These are phyloP conservation scores for Lophotriccus pileatus DNA, from an alignment of 2,797 vertebrate species.

Conservation along the genomic window DNA sequence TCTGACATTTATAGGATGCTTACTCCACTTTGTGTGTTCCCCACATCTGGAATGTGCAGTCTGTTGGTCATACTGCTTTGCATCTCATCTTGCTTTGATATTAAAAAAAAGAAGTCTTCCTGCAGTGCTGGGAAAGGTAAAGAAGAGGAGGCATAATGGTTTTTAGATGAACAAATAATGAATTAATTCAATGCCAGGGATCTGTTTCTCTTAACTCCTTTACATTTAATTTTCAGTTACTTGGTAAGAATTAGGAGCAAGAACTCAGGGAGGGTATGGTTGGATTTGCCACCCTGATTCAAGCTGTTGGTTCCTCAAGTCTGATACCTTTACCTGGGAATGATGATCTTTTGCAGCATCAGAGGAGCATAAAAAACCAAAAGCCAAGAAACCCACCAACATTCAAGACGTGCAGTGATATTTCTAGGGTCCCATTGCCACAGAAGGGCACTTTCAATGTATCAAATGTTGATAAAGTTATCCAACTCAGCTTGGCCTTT, in stretches of 20 bases:
- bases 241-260: neutral
- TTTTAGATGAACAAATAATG: neutral
- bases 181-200: neutral
- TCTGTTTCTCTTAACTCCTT: neutral
- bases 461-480: neutral
- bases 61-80: neutral
- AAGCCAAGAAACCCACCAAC: rapidly evolving
- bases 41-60: neutral
- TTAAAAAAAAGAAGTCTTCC: neutral
- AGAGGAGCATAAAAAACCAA: neutral
- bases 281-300: neutral
- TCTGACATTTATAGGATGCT: neutral
- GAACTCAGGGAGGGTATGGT: rapidly evolving
- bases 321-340: neutral
- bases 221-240: neutral
- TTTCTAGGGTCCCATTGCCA: neutral
- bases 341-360: neutral
- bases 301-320: neutral
- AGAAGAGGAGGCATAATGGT: neutral
- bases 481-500: neutral
- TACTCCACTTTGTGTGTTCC: neutral
- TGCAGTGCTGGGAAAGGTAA: neutral
- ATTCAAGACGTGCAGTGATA: neutral
- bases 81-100: neutral
- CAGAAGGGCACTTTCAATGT: neutral